Percentiles rank a stretch among this genome's conserved stretches.
Evolutionary conservation across 1,140 invertebrate species (phyloP).

Genomic region (Liolophura sinensis): DNA sequence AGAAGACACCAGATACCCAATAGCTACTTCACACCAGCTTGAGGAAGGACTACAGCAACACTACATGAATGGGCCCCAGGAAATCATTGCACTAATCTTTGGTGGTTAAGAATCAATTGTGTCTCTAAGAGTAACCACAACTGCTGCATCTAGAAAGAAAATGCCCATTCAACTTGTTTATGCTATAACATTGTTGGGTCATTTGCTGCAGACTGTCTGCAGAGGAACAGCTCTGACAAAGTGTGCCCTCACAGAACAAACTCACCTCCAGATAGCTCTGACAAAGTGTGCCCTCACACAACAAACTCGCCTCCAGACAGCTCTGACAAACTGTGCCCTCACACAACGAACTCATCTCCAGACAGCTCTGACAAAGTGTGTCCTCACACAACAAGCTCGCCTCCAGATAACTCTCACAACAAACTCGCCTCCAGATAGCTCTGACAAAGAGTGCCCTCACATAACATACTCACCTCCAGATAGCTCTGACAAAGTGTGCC

Average conservation of each 20-base stretch:
- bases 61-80: background rate
- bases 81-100: too few species aligned
- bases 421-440: slow-evolving; percentile 66
- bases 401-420: slow-evolving; percentile 63
- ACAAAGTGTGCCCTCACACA: slow-evolving; percentile 67
- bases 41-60: background rate
- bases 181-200: slow-evolving; percentile 66
- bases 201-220: slow-evolving; percentile 65
- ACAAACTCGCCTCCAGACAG: slow-evolving; percentile 69
- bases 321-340: slow-evolving; percentile 66
- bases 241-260: slow-evolving; percentile 32
- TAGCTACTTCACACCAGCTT: background rate
- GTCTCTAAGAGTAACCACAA: too few species aligned
- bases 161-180: slow-evolving; percentile 67
- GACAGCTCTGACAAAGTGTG: slow-evolving; percentile 66
- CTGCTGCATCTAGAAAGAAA: too few species aligned
- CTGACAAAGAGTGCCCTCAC: slow-evolving; percentile 65
- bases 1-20: background rate
- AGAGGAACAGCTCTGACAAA: slow-evolving; percentile 71
- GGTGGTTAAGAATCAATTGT: too few species aligned
- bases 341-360: slow-evolving; percentile 65
- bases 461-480: slow-evolving; percentile 63
- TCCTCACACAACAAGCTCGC: slow-evolving; percentile 52
- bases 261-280: slow-evolving; percentile 67
- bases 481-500: slow-evolving; percentile 68